Evolutionary conservation across 2,888 invertebrate species (phyloP).

Genomic region (Julus scandinavius): DNA sequence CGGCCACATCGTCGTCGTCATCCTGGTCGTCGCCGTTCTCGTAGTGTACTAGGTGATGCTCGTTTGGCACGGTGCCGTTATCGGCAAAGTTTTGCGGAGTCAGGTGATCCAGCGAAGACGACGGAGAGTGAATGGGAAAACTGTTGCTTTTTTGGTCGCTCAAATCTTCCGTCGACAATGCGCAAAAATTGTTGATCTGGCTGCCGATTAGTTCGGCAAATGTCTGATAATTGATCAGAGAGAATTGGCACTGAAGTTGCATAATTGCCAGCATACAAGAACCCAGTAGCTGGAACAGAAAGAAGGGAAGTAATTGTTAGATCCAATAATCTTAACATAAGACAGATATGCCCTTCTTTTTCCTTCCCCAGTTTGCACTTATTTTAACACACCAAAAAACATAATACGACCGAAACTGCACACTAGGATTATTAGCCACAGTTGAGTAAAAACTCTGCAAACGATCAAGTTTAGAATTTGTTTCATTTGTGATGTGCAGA

Average conservation of each 20-base stretch:
- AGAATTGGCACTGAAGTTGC: conserved; percentile 50
- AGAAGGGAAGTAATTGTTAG: not conserved
- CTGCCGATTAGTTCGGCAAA: conserved; percentile 5
- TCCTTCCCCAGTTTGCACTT: no score
- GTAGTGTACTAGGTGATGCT: not conserved
- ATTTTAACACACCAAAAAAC: no score
- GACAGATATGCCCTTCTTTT: no score
- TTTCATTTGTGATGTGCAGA: no score
- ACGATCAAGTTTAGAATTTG: no score
- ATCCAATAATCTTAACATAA: no score
- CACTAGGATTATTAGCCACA: no score
- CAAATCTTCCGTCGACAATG: not conserved
- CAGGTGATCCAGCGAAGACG: not conserved
- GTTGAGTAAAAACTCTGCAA: no score
- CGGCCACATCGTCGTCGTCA: not conserved
- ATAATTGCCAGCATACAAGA: conserved; percentile 48
- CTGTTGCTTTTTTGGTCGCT: not conserved
- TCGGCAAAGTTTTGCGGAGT: not conserved
- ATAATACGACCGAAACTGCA: no score
- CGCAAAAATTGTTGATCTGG: conserved; percentile 3
- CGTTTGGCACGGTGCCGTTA: not conserved
- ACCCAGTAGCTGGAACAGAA: conserved; percentile 18
- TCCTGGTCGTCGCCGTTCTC: not conserved
- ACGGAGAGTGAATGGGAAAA: not conserved
- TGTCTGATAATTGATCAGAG: not conserved